Evolutionary conservation across 2,113 vertebrate species (phyloP).

Genomic region (Girardinichthys multiradiatus): DNA sequence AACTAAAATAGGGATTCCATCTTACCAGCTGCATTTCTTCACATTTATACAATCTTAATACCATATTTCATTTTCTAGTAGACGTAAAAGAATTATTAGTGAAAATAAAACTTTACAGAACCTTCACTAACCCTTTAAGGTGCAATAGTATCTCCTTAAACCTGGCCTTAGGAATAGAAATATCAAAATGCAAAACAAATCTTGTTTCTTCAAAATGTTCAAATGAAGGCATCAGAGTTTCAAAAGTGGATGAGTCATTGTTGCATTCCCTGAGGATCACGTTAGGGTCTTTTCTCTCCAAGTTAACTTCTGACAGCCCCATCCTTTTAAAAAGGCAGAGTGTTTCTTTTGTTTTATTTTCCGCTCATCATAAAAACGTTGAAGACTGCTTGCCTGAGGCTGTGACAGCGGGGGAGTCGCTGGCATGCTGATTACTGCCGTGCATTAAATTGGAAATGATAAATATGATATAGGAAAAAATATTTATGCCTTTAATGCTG

Average conservation of each 20-base stretch:
- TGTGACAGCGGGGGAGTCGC: constrained; percentile 36
- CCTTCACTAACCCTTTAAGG: background rate
- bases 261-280: constrained; percentile 43
- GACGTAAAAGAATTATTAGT: background rate
- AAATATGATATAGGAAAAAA: constrained; percentile 32
- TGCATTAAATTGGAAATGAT: constrained; percentile 60
- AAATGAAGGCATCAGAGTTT: constrained; percentile 29
- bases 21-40: background rate
- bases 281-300: constrained; percentile 33
- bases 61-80: background rate
- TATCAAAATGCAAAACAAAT: constrained; percentile 44
- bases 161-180: constrained; percentile 49
- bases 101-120: background rate
- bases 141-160: constrained; percentile 21
- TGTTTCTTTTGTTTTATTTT: constrained; percentile 33
- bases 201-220: constrained; percentile 34
- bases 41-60: background rate
- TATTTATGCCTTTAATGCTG: constrained; percentile 35
- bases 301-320: constrained; percentile 53
- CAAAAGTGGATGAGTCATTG: constrained; percentile 43
- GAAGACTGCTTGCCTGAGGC: constrained; percentile 38
- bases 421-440: constrained; percentile 46
- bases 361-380: constrained; percentile 16
- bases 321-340: constrained; percentile 16
- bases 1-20: background rate